Evolutionary conservation across 1,140 invertebrate genomes (phyloP).

Genomic region (Dendroctonus valens): DNA sequence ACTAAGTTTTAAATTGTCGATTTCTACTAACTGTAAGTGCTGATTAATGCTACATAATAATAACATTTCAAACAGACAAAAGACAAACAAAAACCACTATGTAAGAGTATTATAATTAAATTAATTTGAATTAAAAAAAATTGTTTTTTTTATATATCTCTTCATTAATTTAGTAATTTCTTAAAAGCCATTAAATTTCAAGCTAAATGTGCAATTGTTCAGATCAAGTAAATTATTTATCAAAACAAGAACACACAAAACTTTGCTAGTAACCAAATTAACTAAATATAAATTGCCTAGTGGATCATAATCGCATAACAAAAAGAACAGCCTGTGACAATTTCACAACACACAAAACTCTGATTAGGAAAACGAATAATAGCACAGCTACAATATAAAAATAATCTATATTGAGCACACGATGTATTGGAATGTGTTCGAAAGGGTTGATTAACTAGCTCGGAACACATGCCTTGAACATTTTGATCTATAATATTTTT

Average conservation of each 20-base stretch:
- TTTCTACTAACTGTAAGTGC: not conserved
- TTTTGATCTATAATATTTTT: slow-evolving; percentile 13
- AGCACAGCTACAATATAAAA: slow-evolving; percentile 29
- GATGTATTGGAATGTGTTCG: slow-evolving; percentile 24
- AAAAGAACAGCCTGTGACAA: not conserved
- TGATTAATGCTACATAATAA: not conserved
- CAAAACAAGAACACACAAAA: no score
- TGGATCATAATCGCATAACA: not conserved
- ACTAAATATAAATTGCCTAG: not conserved
- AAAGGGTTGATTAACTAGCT: slow-evolving; percentile 12
- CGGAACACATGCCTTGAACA: slow-evolving; percentile 14
- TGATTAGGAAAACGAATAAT: not conserved
- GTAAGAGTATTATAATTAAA: no score
- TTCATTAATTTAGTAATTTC: not conserved
- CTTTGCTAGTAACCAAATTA: not conserved
- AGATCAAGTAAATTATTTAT: not conserved
- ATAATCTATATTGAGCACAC: slow-evolving; percentile 30
- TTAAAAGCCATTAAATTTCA: not conserved
- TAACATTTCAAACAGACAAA: not conserved
- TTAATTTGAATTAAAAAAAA: no score
- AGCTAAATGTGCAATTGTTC: not conserved
- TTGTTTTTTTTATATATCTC: no score
- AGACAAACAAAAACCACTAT: no score
- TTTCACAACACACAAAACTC: not conserved
- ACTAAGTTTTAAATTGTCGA: not conserved